phyloP scores from a whole-genome alignment of 2,113 vertebrate genomes.

The Malurus elegans region DNA sequence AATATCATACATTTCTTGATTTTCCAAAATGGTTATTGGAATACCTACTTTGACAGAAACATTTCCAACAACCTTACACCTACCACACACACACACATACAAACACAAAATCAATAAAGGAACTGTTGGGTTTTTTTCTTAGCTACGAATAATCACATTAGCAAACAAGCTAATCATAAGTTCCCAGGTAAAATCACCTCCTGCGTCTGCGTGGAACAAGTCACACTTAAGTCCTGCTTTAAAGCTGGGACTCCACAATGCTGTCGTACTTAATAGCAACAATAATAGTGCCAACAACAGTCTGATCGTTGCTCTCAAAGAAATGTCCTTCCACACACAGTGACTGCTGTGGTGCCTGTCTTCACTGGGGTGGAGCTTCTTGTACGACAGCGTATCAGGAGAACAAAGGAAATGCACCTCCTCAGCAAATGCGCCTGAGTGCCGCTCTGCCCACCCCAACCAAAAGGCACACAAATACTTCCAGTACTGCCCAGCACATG shows the following conservation, averaged over 20 bases:
- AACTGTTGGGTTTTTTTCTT: background rate
- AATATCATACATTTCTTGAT: background rate
- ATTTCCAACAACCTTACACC: background rate
- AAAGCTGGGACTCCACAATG: background rate
- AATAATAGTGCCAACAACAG: background rate
- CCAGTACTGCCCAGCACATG: background rate
- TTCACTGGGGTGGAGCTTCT: background rate
- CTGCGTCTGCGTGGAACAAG: background rate
- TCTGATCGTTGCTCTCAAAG: background rate
- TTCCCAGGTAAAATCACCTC: background rate
- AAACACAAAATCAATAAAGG: background rate
- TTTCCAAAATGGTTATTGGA: background rate
- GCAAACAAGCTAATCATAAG: background rate
- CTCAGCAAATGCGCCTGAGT: background rate
- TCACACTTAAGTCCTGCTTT: background rate
- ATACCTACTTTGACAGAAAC: background rate
- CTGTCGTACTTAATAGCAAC: background rate
- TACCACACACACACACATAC: background rate
- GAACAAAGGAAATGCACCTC: background rate
- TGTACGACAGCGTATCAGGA: background rate
- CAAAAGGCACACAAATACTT: background rate
- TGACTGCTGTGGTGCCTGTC: background rate
- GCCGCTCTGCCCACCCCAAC: background rate
- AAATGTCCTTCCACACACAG: background rate
- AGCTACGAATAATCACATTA: background rate